Evolutionary conservation across 2,888 invertebrate species (phyloP), one percentile per base, ranked within the genome.

Genomic region (Poecilobothrus nobilitatus): DNA sequence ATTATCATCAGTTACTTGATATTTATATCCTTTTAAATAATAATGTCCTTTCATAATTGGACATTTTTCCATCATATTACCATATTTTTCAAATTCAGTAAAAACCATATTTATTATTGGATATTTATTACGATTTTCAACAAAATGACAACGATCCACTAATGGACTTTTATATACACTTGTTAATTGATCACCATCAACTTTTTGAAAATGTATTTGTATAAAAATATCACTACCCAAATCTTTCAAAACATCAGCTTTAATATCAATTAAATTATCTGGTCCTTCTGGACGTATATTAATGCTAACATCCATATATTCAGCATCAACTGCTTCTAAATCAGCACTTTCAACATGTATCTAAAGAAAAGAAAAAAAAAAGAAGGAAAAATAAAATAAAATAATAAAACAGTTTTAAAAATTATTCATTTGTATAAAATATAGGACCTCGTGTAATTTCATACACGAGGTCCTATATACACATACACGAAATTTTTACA

Each of bases 131-230:
- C 67, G 66, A 66, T 71, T 71, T 12, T 70, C 69, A 15, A 67
- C 66, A 67, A 70, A 71, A 66, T 69, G 68, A 63, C 71, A 71
- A 63, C 68, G 27, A 66, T 71, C 68, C 41, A 70, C 68, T 4
- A 69, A 53, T 37, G 70, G 69, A 67, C 71, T 70, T 61, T 70
- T 70, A 63, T 68, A 71, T 5, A 71, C 2, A 4, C 67, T 68
- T 22, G 33, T 18, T 34, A 64, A 62, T 10, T 8, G 12, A 27
- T 37, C 66, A 18, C 22, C 34, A 22, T 61, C 33, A 2, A 7
- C 22, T 21, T 68, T 69, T 64, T 71, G 69, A 20, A 71, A 61
- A 67, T 67, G 67, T 6, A 71, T 18, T 69, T 70, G 70, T 20
- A 69, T 67, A 41, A 69, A 71, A 5, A 71, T n/a, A 41, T 70